Evolutionary conservation across 1,140 invertebrate genomes (phyloP).

Genomic region (Halyomorpha halys): DNA sequence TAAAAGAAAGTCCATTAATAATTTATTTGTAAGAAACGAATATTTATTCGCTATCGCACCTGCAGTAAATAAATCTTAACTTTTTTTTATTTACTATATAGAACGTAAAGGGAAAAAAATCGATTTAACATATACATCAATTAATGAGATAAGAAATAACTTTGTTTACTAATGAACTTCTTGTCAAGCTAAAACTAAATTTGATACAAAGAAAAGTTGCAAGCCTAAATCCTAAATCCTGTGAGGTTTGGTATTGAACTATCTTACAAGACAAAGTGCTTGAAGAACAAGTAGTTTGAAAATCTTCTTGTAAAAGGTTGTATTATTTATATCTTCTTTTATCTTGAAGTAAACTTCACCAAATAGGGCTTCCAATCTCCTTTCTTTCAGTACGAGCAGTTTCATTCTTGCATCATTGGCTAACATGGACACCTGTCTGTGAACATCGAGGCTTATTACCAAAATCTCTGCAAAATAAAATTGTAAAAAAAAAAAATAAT

Average conservation of each 20-base stretch:
- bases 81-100: too few species aligned
- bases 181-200: background rate
- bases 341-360: background rate
- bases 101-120: too few species aligned
- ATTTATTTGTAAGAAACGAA: too few species aligned
- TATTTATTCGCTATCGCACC: too few species aligned
- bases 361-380: background rate
- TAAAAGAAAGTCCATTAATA: too few species aligned
- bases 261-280: slow-evolving; percentile 6
- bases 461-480: background rate
- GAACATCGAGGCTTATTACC: background rate
- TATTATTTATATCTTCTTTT: background rate
- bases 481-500: too few species aligned
- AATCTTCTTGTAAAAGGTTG: slow-evolving; percentile 6
- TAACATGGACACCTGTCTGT: background rate
- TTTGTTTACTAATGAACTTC: background rate
- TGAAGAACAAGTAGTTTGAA: slow-evolving; percentile 3
- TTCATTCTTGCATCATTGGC: background rate
- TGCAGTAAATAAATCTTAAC: too few species aligned
- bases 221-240: background rate
- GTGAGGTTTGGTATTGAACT: background rate
- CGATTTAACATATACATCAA: too few species aligned
- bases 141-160: too few species aligned
- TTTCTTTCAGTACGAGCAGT: background rate
- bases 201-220: background rate